Base-by-base conservation (phyloP, 2,797 vertebrate genomes). In the Huso huso region DNA sequence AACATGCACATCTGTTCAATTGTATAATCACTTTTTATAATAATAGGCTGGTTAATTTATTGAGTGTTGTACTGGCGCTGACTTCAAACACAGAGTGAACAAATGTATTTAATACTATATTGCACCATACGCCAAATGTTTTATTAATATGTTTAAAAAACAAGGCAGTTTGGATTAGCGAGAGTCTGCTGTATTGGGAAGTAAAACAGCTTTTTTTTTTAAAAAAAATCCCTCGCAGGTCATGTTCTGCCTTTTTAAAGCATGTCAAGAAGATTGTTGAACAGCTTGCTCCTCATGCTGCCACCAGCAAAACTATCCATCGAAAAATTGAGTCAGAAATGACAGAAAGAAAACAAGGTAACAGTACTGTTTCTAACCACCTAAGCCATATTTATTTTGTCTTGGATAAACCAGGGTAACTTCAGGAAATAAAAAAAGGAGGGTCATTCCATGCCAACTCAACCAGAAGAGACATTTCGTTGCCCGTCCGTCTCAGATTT, bases 271-370 rank as follows among this genome's bases (percentile, higher is more conserved):
- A 93, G 89, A 95, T 98, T 67, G 90, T 97, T 52, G 94, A 95
- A 69, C 95, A 98, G 71, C 87, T 99, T 70, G 82, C 87, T 68
- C 94, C 94, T 59, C 89, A 95, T 9, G 92, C 93, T 73, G 75
- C 87, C 18, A 80, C 85, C 74, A 95, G 86, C 84, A 98, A 91
- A 86, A 90, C 92, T 70, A 79, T 97, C 79, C 89, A 67, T 79
- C 85, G 96, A 80, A 95, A 94, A 83, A 83, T 96, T 61, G 95
- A 97, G 80, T 98, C 97, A 76, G 64, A 95, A 92, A 82, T 84
- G 95, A 9, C 95, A 99, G 81, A 98, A 95, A 73, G 92, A 94
- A 80, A 98, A 99, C 80, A 99, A 97, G 93, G 97, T 98, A 79
- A 88, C 65, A 7, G 5, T 8, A 49, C 4, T 3, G 2, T 37